phyloP scores from a whole-genome alignment of 2,113 vertebrate species.

The Hyperopisus bebe region DNA sequence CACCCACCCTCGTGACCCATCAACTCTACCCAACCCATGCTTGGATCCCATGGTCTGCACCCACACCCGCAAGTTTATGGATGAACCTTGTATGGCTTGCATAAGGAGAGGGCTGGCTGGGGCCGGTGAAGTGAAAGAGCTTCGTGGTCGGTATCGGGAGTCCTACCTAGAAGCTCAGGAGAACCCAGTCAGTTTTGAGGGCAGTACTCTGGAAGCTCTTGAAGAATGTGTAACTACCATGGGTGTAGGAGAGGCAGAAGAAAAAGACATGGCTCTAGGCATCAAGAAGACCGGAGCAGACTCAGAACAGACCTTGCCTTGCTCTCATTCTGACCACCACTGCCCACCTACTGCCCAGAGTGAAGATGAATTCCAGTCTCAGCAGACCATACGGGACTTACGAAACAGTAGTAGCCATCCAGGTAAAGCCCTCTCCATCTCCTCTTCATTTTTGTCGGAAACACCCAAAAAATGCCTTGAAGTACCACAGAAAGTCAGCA shows the following conservation, averaged over 20 bases:
- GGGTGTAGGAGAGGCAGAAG: constrained; percentile 24
- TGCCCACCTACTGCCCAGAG: constrained; percentile 25
- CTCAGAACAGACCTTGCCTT: constrained; percentile 31
- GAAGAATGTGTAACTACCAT: constrained; percentile 49
- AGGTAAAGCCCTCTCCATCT: constrained; percentile 40
- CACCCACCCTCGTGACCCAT: constrained; percentile 25
- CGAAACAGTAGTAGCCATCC: neutral
- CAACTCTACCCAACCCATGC: constrained; percentile 28
- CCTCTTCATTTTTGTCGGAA: constrained; percentile 55
- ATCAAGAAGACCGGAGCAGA: constrained; percentile 6
- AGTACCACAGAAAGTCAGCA: constrained; percentile 48
- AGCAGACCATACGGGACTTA: constrained; percentile 11
- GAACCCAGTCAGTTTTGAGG: constrained; percentile 52
- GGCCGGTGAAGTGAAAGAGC: constrained; percentile 40
- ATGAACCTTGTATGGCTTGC: constrained; percentile 60
- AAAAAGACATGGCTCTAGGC: constrained; percentile 24
- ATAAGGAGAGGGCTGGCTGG: constrained; percentile 56
- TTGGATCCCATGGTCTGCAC: constrained; percentile 36
- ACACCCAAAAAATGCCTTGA: constrained; percentile 68
- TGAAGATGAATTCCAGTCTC: constrained; percentile 40
- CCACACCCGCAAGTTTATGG: constrained; percentile 47
- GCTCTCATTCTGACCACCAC: constrained; percentile 31
- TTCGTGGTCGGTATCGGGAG: constrained; percentile 61
- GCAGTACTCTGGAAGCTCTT: constrained; percentile 51
- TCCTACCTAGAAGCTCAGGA: constrained; percentile 63